phyloP scores from a whole-genome alignment of 2,113 vertebrate genomes.

The Cettia cetti region DNA sequence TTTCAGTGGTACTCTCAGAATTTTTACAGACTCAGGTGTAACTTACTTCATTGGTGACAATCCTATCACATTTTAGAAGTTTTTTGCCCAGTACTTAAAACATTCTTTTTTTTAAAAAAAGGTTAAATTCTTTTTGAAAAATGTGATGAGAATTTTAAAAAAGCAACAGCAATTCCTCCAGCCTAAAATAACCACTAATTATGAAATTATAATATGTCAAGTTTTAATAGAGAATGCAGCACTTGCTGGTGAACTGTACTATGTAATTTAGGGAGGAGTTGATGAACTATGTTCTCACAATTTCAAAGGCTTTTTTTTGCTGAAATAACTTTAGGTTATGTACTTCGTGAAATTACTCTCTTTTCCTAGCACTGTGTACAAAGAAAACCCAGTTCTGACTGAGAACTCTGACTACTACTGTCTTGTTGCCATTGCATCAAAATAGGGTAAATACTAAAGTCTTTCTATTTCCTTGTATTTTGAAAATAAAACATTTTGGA shows the following conservation, averaged over 20 bases:
- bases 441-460: neutral
- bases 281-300: neutral
- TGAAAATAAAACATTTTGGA: neutral
- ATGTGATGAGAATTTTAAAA: neutral
- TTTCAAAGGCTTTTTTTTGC: neutral
- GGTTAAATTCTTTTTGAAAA: neutral
- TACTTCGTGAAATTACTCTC: neutral
- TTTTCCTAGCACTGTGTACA: neutral
- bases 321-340: neutral
- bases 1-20: neutral
- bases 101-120: neutral
- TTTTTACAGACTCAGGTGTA: neutral
- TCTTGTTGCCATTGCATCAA: neutral
- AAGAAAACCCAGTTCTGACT: neutral
- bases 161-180: neutral
- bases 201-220: neutral
- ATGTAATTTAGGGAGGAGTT: constrained; percentile 1
- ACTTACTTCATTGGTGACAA: neutral
- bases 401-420: neutral
- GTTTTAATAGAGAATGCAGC: neutral
- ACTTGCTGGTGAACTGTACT: neutral
- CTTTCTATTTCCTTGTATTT: neutral
- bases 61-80: neutral
- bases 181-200: neutral
- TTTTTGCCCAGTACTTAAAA: neutral